Evolutionary conservation across 2,888 invertebrate genomes (phyloP).

Genomic region (Ellobium chinense): DNA sequence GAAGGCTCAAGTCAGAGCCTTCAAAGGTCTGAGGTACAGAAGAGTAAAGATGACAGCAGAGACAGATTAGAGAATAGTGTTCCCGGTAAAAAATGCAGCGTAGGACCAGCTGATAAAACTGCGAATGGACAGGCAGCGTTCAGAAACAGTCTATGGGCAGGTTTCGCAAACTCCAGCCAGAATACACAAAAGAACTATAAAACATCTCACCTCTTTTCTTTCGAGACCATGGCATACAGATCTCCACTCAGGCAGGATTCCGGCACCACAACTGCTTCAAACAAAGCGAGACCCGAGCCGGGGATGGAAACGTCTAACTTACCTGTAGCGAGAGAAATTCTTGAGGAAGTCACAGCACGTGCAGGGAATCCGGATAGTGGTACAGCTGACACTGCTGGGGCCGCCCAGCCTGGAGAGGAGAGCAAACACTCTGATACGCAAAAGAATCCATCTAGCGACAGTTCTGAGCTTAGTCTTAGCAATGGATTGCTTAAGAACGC

Average conservation of each 20-base stretch:
- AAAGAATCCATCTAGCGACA: no score
- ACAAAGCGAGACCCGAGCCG: no score
- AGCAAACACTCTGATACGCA: no score
- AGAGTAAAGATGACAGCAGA: neutral
- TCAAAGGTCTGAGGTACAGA: neutral
- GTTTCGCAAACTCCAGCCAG: neutral
- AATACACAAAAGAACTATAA: neutral
- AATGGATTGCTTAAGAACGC: no score
- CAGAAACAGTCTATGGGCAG: neutral
- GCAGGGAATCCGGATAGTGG: no score
- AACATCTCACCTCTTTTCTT: neutral
- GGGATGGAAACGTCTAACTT: no score
- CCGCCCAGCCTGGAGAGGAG: no score
- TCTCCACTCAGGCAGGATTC: neutral
- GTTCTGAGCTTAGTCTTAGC: no score
- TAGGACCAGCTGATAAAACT: neutral
- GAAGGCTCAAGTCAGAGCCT: neutral
- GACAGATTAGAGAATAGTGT: neutral
- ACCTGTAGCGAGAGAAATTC: no score
- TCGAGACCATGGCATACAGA: neutral
- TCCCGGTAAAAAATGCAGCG: neutral
- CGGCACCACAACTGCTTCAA: no score
- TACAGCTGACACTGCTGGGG: no score
- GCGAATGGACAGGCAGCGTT: neutral
- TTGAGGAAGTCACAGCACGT: no score